Base-by-base conservation (phyloP, 2,797 vertebrate species). In the Pangasius krempfi region DNA sequence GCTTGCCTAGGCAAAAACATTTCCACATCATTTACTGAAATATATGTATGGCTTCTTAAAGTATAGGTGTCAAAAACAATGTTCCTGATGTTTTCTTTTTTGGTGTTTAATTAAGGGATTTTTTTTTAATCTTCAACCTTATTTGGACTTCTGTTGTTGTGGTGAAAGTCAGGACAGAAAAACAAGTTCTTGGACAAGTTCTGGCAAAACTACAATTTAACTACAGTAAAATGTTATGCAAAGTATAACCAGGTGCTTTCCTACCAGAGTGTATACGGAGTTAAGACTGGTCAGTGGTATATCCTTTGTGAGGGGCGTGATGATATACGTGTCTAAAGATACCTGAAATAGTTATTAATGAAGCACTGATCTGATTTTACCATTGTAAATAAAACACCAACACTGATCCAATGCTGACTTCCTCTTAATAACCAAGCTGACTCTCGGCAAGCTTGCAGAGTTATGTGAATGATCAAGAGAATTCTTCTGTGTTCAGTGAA, bases 171-270 rank as follows among this genome's bases (percentile, higher is more conserved):
- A 44, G 44, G 44, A 44, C 44, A 44, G 14, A 40, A 76, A 37
- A 7, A 22, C 18, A 73, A 20, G 72, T 47, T 40, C 70, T 73
- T 9, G 20, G 27, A 72, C 70, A 75, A 0, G 79, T 16, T 58
- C 22, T 60, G 12, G 16, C 56, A 81, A 82, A 62, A 6, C 3
- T 44, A 5, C 8, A 56, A 84, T 30, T 66, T 50, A 66, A 30
- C 82, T 50, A 20, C 40, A 84, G 27, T 84, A 50, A 66, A 50
- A 50, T 52, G 44, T 9, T 50, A 66, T 68, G 82, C 60, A 84
- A 68, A 84, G 7, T 27, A 83, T 5, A 44, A 64, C 4, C 80
- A 66, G 27, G 27, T 20, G 60, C 50, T 50, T 64, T 0, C 44
- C 37, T 27, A 62, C 30, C 33, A 37, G 52, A 0, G 0, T 58